Conservation (phyloP, 2,888 invertebrate genomes). For the Sycophila texana region DNA sequence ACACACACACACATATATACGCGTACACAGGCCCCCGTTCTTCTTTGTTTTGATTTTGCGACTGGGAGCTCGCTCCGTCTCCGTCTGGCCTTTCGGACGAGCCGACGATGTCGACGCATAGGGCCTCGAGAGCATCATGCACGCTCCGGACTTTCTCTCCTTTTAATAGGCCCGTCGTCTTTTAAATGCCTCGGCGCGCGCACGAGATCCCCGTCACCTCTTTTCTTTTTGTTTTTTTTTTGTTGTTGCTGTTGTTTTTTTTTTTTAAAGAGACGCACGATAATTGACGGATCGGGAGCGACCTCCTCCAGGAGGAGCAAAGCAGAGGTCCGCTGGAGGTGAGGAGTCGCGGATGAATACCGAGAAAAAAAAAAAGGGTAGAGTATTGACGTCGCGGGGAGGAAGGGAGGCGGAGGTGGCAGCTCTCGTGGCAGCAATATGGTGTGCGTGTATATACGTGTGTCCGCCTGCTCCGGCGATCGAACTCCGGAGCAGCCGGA, state of each 20-base stretch:
- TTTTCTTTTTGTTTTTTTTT: too few relatives aligned
- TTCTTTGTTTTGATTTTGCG: constrained; percentile 38
- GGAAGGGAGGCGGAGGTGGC: not conserved
- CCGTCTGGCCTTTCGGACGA: not conserved
- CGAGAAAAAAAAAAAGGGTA: constrained; percentile 14
- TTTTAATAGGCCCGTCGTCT: constrained; percentile 15
- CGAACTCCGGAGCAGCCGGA: not conserved
- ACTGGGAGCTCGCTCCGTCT: constrained; percentile 8
- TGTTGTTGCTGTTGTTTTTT: too few relatives aligned
- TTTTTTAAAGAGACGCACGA: not conserved
- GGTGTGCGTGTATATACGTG: constrained; percentile 4
- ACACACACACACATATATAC: not conserved
- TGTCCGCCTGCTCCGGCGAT: not conserved
- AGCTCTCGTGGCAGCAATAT: constrained; percentile 26
- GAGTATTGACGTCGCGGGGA: constrained; percentile 28
- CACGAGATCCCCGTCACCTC: too few relatives aligned
- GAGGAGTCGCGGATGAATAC: not conserved
- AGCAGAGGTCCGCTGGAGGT: not conserved
- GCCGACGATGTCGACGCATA: not conserved
- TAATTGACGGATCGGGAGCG: constrained; percentile 1
- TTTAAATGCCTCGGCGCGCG: too few relatives aligned
- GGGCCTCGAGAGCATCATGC: constrained; percentile 18
- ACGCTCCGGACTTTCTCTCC: constrained; percentile 33
- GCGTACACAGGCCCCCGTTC: not conserved
- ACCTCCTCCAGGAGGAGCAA: not conserved